phyloP scores from a whole-genome alignment of 2,113 vertebrate species.

The Otus sunia region DNA sequence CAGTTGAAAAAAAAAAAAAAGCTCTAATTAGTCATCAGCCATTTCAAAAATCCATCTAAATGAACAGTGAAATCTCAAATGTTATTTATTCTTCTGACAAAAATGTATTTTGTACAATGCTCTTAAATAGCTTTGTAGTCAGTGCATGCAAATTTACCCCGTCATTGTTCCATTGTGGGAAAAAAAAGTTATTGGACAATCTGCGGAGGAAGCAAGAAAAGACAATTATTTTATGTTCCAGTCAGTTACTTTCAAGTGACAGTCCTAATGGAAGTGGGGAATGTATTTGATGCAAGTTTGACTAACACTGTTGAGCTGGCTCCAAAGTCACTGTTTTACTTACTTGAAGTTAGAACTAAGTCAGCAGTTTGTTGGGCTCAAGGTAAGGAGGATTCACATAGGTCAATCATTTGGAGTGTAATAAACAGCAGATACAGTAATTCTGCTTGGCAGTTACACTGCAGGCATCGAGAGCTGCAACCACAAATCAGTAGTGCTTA shows the following conservation, averaged over 20 bases:
- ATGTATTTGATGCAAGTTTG: conserved; percentile 5
- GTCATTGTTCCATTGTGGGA: accelerated
- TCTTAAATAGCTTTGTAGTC: not conserved
- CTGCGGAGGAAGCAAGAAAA: conserved; percentile 30
- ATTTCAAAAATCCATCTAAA: conserved; percentile 2
- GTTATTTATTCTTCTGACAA: not conserved
- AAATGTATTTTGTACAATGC: not conserved
- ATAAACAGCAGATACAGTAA: conserved; percentile 60
- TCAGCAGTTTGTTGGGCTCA: conserved; percentile 50
- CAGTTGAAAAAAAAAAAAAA: not conserved
- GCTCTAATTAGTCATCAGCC: not conserved
- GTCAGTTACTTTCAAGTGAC: conserved; percentile 26
- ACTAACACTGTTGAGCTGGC: conserved; percentile 11
- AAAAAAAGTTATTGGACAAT: not conserved
- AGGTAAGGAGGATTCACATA: conserved; percentile 47
- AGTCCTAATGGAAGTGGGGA: conserved; percentile 13
- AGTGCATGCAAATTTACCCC: not conserved
- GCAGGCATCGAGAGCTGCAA: not conserved
- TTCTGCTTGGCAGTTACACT: conserved; percentile 32
- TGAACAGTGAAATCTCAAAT: not conserved
- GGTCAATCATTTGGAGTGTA: conserved; percentile 42
- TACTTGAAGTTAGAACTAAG: conserved; percentile 7
- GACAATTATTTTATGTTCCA: conserved; percentile 56
- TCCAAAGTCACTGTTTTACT: conserved; percentile 49
- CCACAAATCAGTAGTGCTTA: conserved; percentile 52